Evolutionary conservation across 2,888 invertebrate species (phyloP).

Genomic region (Diachrysia chrysitis): DNA sequence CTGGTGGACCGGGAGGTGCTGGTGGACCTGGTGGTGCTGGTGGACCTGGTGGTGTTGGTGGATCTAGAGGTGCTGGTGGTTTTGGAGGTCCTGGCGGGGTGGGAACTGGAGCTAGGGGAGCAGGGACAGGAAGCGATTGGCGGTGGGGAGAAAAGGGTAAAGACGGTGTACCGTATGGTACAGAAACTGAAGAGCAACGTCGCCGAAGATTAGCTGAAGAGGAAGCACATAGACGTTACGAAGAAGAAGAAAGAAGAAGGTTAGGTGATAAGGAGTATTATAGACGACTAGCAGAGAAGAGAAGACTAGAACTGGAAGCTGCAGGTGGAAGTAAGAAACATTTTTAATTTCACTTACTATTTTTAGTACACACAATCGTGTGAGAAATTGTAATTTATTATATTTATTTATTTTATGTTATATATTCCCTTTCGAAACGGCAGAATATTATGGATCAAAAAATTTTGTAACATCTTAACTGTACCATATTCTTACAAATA

Average conservation of each 20-base stretch:
- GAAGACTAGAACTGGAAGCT: slow-evolving; percentile 11
- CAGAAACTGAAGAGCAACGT: slow-evolving; percentile 21
- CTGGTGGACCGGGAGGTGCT: background rate
- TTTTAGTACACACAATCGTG: background rate
- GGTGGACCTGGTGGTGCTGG: background rate
- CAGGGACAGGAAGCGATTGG: background rate
- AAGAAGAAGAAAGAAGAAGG: slow-evolving; percentile 15
- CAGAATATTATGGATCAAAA: too few species aligned
- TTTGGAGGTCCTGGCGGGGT: background rate
- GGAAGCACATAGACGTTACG: slow-evolving; percentile 30
- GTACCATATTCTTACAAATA: too few species aligned
- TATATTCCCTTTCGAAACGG: too few species aligned
- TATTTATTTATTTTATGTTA: too few species aligned
- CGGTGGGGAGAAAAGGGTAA: background rate
- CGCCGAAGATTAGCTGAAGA: slow-evolving; percentile 9
- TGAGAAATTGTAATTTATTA: too few species aligned
- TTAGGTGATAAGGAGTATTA: slow-evolving; percentile 26
- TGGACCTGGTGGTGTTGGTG: background rate
- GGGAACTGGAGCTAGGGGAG: background rate
- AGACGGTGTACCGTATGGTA: background rate
- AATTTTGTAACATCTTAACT: too few species aligned
- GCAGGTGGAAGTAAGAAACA: background rate
- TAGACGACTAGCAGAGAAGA: slow-evolving; percentile 6
- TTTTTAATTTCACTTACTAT: background rate
- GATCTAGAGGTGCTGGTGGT: slow-evolving; percentile 3